phyloP scores from a whole-genome alignment of 2,113 vertebrate species.

The Spermophilus dauricus region DNA sequence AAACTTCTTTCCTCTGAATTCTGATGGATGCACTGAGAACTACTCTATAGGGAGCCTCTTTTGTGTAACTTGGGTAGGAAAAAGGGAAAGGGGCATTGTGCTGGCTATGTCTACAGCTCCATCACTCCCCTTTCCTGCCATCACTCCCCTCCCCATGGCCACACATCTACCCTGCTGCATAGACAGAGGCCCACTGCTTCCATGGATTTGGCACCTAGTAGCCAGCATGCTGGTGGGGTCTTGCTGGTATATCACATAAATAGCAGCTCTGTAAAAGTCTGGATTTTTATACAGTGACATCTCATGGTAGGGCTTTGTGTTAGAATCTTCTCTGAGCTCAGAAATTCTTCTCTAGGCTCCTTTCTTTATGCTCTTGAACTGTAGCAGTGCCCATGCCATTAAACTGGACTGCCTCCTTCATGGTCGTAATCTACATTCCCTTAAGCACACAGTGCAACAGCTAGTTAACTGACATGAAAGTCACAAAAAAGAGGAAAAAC shows the following conservation, averaged over 20 bases:
- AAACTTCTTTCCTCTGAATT: not conserved
- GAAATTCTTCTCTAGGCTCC: slow-evolving; percentile 11
- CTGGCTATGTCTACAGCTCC: not conserved
- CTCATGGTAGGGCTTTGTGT: not conserved
- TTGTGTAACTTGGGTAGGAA: not conserved
- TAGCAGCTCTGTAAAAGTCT: not conserved
- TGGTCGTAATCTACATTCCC: not conserved
- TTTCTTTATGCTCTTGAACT: not conserved
- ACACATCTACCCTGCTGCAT: no score
- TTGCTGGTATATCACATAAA: not conserved
- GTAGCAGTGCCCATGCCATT: no score
- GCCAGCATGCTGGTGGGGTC: not conserved
- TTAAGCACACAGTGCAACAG: not conserved
- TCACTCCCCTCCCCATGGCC: not conserved
- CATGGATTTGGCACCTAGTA: no score
- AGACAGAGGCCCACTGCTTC: not conserved
- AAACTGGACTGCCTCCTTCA: not conserved
- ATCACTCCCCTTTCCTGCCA: not conserved
- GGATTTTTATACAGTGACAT: not conserved
- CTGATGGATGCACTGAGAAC: not conserved
- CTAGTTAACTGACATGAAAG: not conserved
- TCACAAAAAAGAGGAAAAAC: not conserved
- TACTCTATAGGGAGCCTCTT: not conserved
- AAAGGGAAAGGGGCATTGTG: not conserved
- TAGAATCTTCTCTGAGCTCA: not conserved